Evolutionary conservation across 2,113 vertebrate species (phyloP).

Genomic region (Tor tambroides): DNA sequence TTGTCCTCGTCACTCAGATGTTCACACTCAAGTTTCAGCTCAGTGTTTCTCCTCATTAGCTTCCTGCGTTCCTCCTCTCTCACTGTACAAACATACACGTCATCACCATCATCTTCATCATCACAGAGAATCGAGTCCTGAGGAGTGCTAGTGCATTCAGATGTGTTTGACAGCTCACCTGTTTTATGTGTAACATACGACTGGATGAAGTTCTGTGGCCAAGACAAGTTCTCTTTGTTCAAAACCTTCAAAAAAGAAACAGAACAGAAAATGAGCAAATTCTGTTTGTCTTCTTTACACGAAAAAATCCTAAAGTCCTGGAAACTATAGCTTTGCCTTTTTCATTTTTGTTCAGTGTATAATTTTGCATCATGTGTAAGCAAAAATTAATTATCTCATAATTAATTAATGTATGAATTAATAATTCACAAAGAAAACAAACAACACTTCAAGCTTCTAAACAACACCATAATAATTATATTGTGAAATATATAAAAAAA

Average conservation of each 20-base stretch:
- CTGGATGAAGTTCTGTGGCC: conserved; percentile 94
- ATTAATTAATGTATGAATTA: background rate
- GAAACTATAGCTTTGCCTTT: background rate
- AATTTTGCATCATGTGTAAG: too few species aligned
- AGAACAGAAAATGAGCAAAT: background rate
- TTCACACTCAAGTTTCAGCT: conserved; percentile 86
- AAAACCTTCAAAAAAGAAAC: conserved; percentile 80
- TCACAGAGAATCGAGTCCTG: background rate
- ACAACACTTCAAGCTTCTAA: background rate
- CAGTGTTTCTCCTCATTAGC: conserved; percentile 84
- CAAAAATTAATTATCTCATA: too few species aligned
- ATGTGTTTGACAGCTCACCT: conserved; percentile 72
- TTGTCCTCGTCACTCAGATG: conserved; percentile 89
- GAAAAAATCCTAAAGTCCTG: background rate
- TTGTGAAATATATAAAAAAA: too few species aligned
- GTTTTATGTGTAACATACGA: conserved; percentile 97
- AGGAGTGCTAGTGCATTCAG: background rate
- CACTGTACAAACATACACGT: conserved; percentile 70
- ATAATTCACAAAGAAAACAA: background rate
- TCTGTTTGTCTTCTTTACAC: background rate
- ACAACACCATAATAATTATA: background rate
- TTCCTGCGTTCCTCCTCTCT: conserved; percentile 94
- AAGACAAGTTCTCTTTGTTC: conserved; percentile 91
- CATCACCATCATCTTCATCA: background rate
- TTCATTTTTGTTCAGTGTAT: background rate